Percentiles rank a stretch among this genome's conserved stretches.
phyloP scores from a whole-genome alignment of 2,888 invertebrate genomes.

The Microdon myrmicae region DNA sequence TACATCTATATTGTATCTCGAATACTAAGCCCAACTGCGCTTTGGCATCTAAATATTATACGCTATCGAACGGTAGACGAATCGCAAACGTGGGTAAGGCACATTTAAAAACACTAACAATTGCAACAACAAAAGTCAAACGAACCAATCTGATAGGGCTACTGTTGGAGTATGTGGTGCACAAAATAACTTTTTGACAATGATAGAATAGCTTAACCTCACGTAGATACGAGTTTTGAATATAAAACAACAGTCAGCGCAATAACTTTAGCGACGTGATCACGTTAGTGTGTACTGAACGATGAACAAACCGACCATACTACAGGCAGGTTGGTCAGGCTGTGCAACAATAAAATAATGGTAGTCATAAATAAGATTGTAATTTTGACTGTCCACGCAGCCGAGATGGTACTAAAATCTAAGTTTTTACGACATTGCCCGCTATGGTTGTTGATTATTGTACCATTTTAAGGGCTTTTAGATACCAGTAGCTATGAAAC shows the following conservation, averaged over 20 bases:
- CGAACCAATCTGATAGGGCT: slow-evolving; percentile 47
- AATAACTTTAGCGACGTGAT: slow-evolving; percentile 52
- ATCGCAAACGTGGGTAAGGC: no score
- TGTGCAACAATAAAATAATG: slow-evolving; percentile 50
- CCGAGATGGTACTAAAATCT: slow-evolving; percentile 44
- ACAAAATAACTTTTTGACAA: slow-evolving; percentile 53
- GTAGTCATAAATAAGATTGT: slow-evolving; percentile 50
- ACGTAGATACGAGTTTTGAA: slow-evolving; percentile 41
- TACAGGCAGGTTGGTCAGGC: slow-evolving; percentile 10
- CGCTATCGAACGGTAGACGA: slow-evolving; percentile 43
- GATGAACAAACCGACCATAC: slow-evolving; percentile 11
- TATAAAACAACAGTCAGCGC: slow-evolving; percentile 42
- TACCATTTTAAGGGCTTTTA: no score
- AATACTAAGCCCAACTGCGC: slow-evolving; percentile 29
- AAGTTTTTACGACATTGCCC: slow-evolving; percentile 43
- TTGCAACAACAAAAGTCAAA: slow-evolving; percentile 12
- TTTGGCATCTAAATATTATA: slow-evolving; percentile 47
- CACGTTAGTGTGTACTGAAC: slow-evolving; percentile 11
- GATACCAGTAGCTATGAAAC: not conserved
- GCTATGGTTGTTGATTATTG: no score
- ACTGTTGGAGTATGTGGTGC: slow-evolving; percentile 47
- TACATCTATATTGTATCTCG: not conserved
- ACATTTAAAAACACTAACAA: no score
- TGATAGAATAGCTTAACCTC: slow-evolving; percentile 53
- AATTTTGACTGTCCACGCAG: slow-evolving; percentile 46